These are phyloP conservation scores for Irena cyanogastra DNA, from an alignment of 2,113 vertebrate species.

Conservation along the genomic window DNA sequence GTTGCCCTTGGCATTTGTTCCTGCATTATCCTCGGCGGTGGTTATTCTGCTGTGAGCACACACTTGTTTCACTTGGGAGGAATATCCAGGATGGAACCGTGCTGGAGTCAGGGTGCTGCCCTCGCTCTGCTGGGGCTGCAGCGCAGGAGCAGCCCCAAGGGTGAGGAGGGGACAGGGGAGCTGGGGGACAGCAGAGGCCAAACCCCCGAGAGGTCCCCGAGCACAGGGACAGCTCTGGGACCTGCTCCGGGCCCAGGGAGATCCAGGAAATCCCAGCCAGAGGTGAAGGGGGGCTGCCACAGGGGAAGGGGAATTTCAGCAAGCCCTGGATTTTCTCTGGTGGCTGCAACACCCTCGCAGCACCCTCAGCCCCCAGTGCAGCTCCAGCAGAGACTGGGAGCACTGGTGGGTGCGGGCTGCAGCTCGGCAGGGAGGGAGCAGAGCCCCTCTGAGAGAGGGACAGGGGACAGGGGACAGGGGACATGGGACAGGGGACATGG, in stretches of 20 bases:
- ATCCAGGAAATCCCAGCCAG: neutral
- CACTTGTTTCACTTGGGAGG: neutral
- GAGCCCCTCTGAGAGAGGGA: neutral
- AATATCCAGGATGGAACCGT: neutral
- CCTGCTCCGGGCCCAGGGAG: accelerated
- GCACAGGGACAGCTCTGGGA: neutral
- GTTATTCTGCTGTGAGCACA: slow-evolving; percentile 20
- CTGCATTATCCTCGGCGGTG: neutral
- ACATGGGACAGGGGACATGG: too few relatives aligned
- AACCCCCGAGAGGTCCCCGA: accelerated
- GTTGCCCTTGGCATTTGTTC: slow-evolving; percentile 40
- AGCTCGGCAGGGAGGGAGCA: neutral
- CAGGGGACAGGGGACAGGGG: neutral
- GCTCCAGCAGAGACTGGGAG: neutral
- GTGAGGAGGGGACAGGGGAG: neutral
- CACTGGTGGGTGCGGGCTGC: neutral
- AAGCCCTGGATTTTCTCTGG: neutral
- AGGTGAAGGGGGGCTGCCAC: neutral
- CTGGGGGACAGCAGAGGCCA: neutral
- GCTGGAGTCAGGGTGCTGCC: neutral
- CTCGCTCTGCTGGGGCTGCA: neutral
- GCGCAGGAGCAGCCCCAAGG: neutral
- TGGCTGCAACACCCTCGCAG: neutral
- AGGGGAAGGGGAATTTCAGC: neutral
- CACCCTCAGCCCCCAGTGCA: neutral